Evolutionary conservation across 2,113 vertebrate species (phyloP), one percentile per base, ranked within the genome.

Genomic region (Corythornis madagascariensis): DNA sequence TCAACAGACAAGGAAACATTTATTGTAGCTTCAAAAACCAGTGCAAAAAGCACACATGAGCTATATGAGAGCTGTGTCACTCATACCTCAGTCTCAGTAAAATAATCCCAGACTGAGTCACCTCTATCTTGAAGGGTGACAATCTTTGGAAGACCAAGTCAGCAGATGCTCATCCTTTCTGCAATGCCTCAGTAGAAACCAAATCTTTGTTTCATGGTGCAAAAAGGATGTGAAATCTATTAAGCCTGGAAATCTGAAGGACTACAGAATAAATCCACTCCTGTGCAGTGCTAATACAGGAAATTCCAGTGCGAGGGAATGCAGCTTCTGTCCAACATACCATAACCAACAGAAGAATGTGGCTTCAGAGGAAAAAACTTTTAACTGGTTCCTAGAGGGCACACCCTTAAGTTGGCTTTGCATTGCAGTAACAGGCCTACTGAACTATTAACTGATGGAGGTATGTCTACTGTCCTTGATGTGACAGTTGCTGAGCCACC

Each of bases 291-390:
- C 91, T 92, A 94, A 83, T 73, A 89, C 95, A 95, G 96, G 90
- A 96, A 96, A 96, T 96, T 94, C 94, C 91, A 95, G 33, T 12
- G 56, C 2, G 19, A 80, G 84, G 91, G 89, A 93, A 96, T 71
- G 78, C 40, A 89, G 69, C 72, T 72, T 93, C 72, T 88, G 52
- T 92, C 91, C 91, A 92, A 88, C 65, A 96, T 91, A 92, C 87
- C 50, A 53, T 72, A 92, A 83, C 59, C 53, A 89, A 69, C 48
- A 93, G 75, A 93, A 95, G 60, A 96, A 93, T 88, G 87, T 38
- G 56, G 52, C 52, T 96, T 87, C 75, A 66, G 78, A 90, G 47
- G 61, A 78, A 81, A 90, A 78, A 45, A 12, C 28, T 79, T 69
- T 78, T 63, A 93, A 87, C 71, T 91, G 52, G 71, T 73, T 94